Percentiles rank a stretch among this genome's conserved stretches.
These are phyloP conservation scores for Falco peregrinus DNA, from an alignment of 2,797 vertebrate species.

Conservation along the genomic window DNA sequence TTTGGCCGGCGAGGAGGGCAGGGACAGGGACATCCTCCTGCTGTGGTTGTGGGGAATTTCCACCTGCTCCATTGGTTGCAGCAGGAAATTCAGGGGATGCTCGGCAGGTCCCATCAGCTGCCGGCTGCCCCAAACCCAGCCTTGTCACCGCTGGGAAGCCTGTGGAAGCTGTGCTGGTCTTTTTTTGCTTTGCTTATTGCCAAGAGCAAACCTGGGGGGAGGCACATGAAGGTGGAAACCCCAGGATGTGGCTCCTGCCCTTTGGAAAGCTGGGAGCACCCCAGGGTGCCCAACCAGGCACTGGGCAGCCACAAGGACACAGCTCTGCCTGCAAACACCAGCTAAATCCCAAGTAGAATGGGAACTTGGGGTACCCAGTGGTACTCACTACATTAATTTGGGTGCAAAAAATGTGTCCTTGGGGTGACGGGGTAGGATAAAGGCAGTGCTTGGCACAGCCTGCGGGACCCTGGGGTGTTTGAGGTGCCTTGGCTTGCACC, in stretches of 20 bases:
- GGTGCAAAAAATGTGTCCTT: rapidly evolving
- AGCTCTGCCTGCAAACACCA: not conserved
- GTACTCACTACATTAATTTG: no score
- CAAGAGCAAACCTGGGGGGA: not conserved
- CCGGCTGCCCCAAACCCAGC: not conserved
- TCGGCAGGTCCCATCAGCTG: not conserved
- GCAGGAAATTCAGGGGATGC: not conserved
- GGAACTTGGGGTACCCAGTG: not conserved
- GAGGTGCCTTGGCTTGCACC: not conserved
- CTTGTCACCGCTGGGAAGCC: rapidly evolving
- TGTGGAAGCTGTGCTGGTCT: not conserved
- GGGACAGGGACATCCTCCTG: not conserved
- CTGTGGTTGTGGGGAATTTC: not conserved
- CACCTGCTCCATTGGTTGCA: not conserved
- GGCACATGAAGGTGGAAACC: not conserved
- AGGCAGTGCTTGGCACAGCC: not conserved
- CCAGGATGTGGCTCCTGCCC: not conserved
- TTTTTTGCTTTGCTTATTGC: not conserved
- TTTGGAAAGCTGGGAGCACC: not conserved
- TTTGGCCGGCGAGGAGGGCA: not conserved
- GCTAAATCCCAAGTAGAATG: not conserved
- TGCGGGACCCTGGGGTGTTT: rapidly evolving
- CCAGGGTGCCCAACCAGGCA: rapidly evolving
- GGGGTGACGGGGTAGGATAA: not conserved
- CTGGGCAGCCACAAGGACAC: not conserved